Base-by-base conservation (phyloP, 1,140 invertebrate species). In the Bradysia coprophila region DNA sequence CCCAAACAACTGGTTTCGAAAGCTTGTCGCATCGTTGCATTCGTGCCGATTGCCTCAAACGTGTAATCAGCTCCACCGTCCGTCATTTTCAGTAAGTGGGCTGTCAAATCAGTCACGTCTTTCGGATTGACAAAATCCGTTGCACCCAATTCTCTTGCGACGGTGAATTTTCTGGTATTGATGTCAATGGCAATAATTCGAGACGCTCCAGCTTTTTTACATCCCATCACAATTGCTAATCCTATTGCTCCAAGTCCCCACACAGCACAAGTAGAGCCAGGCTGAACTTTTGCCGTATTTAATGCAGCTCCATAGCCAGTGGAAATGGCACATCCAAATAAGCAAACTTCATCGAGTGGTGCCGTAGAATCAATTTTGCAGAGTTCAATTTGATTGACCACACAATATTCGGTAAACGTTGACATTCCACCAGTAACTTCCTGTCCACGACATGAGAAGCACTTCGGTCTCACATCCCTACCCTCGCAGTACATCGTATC, bases 11-110 rank as follows among this genome's bases (percentile, higher is more conserved):
- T 93, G 0, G 91, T 72, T 62, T 99, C 36, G 31, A 99, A 63
- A 21, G 95, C 95, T 43, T 84, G 80, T 52, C 94, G 72, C 95
- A 99, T 98, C 2, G 85, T 90, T 37, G 79, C 66, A 1, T 97
- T 85, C 68, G 96, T 98, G 43, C 95, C 95, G 57, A 98, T 86
- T 62, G 95, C 98, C 65, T 98, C 95, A 65, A 98, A 98, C 4
- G 93, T 98, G 55, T 85, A 98, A 64, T 99, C 95, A 39, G 92
- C 71, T 20, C 95, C 95, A 43, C 95, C 95, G 68, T 97, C 89
- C 13, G 90, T 97, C 50, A 93, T 89, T 20, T 94, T 68, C 4
- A 98, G 61, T 19, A 90, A 81, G 55, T 94, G 75, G 61, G 94
- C 88, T 42, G 95, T 81, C 2, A 82, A 66, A 54, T 78, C 82